A percentile compares a stretch with the other conserved stretches of the same genome.
Evolutionary conservation across 2,113 vertebrate genomes (phyloP).

Genomic region (Poeciliopsis turrubarensis): DNA sequence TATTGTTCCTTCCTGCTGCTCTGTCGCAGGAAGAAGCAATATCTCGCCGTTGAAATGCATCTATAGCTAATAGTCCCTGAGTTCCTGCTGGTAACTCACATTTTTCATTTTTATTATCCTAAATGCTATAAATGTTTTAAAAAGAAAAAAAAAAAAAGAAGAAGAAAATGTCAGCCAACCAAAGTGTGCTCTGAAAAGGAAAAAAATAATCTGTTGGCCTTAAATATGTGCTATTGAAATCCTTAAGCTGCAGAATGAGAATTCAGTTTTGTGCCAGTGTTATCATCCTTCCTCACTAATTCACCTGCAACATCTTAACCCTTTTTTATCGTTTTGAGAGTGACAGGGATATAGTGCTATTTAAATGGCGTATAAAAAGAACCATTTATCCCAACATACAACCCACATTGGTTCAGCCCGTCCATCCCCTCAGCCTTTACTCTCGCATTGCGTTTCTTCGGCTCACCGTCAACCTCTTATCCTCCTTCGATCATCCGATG

Average conservation of each 20-base stretch:
- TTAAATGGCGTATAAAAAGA: conserved; percentile 50
- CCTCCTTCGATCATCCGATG: conserved; percentile 38
- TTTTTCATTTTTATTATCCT: background rate
- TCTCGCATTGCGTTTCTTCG: conserved; percentile 40
- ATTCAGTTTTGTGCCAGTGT: background rate
- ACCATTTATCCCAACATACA: conserved; percentile 55
- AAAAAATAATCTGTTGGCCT: background rate
- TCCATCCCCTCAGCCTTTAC: conserved; percentile 26
- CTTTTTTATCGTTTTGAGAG: conserved; percentile 21
- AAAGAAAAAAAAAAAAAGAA: background rate
- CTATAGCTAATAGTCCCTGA: background rate
- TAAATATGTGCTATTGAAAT: conserved; percentile 3
- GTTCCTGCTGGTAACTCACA: background rate
- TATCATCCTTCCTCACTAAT: background rate
- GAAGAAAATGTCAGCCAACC: background rate
- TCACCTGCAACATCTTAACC: conserved; percentile 16
- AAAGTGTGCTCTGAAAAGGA: background rate
- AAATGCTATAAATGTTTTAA: background rate
- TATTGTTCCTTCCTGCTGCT: background rate
- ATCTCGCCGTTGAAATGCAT: background rate
- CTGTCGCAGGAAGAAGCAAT: too few species aligned
- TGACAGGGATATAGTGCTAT: conserved; percentile 43
- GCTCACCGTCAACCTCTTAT: conserved; percentile 53
- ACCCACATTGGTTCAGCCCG: conserved; percentile 27
- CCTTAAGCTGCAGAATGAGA: background rate